These are phyloP conservation scores for Drosophila sordidapex DNA, from an alignment of 2,888 invertebrate genomes.

Conservation along the genomic window DNA sequence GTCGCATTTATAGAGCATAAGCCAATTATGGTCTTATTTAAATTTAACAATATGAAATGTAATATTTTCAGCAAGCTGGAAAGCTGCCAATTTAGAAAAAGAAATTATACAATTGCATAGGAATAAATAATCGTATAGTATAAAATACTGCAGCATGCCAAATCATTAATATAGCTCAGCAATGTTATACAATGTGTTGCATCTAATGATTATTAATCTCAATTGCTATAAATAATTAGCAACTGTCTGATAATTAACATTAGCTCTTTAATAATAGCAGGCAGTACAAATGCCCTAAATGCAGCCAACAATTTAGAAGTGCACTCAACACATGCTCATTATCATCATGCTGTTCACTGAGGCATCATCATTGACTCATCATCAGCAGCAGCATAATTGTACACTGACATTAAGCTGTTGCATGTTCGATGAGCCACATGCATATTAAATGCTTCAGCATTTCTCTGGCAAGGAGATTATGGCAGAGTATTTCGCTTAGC, in stretches of 20 bases:
- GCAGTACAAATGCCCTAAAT: slow-evolving; percentile 8
- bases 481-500: not conserved
- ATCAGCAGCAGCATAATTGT: slow-evolving; percentile 1
- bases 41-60: not conserved
- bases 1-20: not conserved
- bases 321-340: slow-evolving; percentile 38
- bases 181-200: not conserved
- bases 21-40: not conserved
- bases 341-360: slow-evolving; percentile 2
- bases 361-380: slow-evolving; percentile 3
- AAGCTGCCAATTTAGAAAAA: not conserved
- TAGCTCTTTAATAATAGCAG: not conserved
- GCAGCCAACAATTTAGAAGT: slow-evolving; percentile 26
- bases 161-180: not conserved
- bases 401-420: slow-evolving; percentile 28
- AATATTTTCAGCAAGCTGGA: not conserved
- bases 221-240: slow-evolving; percentile 22
- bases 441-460: not conserved
- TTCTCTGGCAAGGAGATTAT: not conserved
- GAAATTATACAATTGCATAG: not conserved
- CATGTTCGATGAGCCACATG: slow-evolving; percentile 4
- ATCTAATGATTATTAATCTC: not conserved
- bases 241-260: slow-evolving; percentile 21
- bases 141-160: not conserved
- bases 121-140: not conserved